Evolutionary conservation across 2,888 invertebrate species (phyloP).

Genomic region (Amphiduros pacificus): DNA sequence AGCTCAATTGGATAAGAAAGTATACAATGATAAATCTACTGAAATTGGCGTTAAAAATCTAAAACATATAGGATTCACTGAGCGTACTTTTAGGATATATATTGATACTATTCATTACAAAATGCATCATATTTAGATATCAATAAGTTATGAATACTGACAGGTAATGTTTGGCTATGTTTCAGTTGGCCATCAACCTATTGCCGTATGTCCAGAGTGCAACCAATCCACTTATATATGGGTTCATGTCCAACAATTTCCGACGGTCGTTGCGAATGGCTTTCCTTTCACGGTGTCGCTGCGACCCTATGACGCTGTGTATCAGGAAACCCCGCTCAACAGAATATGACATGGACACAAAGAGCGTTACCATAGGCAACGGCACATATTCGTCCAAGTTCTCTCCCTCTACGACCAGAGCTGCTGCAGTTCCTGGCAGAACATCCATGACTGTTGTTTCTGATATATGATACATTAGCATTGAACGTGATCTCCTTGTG

Average conservation of each 20-base stretch:
- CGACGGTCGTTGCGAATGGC: constrained; percentile 28
- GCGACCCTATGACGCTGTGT: background rate
- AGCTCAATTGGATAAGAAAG: too few species aligned
- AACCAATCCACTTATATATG: constrained; percentile 48
- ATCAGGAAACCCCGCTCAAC: background rate
- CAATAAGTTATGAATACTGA: too few species aligned
- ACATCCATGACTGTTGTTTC: background rate
- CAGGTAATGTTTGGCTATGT: too few species aligned
- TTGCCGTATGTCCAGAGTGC: constrained; percentile 49
- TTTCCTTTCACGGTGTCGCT: constrained; percentile 14
- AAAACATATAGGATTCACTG: too few species aligned
- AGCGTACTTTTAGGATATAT: too few species aligned
- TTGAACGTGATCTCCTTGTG: too few species aligned
- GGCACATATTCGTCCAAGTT: background rate
- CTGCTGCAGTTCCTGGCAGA: too few species aligned
- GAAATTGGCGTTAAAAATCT: background rate
- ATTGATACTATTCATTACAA: too few species aligned
- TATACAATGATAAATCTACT: too few species aligned
- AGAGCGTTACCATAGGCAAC: background rate
- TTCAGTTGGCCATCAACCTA: constrained; percentile 40
- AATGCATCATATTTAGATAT: too few species aligned
- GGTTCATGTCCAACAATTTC: constrained; percentile 44
- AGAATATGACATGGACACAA: constrained; percentile 3
- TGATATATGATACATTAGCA: background rate
- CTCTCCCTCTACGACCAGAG: background rate